A percentile compares a stretch with the other conserved stretches of the same genome.
Evolutionary conservation across 2,797 vertebrate genomes (phyloP).

Genomic region (Hylomyscus alleni): DNA sequence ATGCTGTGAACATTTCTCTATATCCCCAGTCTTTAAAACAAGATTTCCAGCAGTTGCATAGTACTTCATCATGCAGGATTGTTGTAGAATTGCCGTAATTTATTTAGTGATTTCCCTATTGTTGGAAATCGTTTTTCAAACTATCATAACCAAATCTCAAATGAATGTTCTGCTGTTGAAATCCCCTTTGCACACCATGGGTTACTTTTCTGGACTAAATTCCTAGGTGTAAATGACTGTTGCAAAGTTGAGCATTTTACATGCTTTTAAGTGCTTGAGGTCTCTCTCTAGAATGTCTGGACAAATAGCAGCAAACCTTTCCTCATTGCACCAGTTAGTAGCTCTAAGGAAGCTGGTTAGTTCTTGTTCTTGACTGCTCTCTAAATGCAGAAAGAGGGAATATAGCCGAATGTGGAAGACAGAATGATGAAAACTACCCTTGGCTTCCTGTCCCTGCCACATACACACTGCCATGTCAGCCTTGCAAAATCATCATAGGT

Average conservation of each 20-base stretch:
- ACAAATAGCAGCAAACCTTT: not conserved
- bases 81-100: not conserved
- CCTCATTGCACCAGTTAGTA: rapidly evolving
- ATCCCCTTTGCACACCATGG: not conserved
- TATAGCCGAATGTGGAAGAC: too few species aligned
- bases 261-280: not conserved
- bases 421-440: too few species aligned
- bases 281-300: not conserved
- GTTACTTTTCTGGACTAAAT: not conserved
- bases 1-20: not conserved
- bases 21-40: not conserved
- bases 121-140: not conserved
- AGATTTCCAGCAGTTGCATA: not conserved
- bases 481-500: not conserved
- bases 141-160: not conserved
- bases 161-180: not conserved
- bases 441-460: rapidly evolving
- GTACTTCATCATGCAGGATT: not conserved
- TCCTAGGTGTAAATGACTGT: not conserved
- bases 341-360: not conserved
- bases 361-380: not conserved
- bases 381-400: not conserved
- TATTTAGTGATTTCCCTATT: not conserved
- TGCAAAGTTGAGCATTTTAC: not conserved
- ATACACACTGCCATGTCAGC: too few species aligned